Evolutionary conservation across 2,113 vertebrate genomes (phyloP), one percentile per base, ranked within the genome.

Genomic region (Bubo scandiacus): DNA sequence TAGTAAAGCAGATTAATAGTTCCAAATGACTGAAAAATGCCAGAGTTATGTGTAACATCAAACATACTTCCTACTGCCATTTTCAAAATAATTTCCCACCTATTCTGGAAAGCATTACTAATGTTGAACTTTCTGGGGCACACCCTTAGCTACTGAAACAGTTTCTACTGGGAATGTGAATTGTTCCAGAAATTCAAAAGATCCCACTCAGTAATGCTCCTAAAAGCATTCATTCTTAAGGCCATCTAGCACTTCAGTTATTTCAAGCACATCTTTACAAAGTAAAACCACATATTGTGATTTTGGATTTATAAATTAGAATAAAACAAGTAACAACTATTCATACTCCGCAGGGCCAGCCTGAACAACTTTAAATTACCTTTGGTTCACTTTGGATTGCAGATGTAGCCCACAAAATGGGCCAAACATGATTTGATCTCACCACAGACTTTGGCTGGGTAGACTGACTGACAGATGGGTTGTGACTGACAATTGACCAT

Each of bases 101-200:
- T 82, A 65, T 79, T 91, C 90, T 90, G 84, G 84, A 96, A 94
- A 90, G 62, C 62, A 94, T 91, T 91, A 89, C 66, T 92, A 75
- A 91, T 32, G n/a, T 9, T 72, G 78, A 91, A 67, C 63, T 89
- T 95, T 92, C 83, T 83, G 51, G 27, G 91, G 59, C 58, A 92
- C 88, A 85, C 61, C 81, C 65, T 78, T 25, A 47, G 15, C 84
- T 84, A 63, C 4, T 65, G 30, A 87, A 94, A 27, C 36, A 65
- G 78, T 45, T 65, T 95, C 73, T 94, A 87, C 25, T 11, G 0
- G 61, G 42, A 90, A 79, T 21, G 30, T 27, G 43, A 90, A 57
- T 57, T 68, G n/a, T 71, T 82, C 73, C 85, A 89, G 36, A 85
- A 52, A 92, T 47, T 85, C 49, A 74, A 65, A 74, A 92, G 84